Evolutionary conservation across 1,140 invertebrate species (phyloP).

Genomic region (Apis florea): DNA sequence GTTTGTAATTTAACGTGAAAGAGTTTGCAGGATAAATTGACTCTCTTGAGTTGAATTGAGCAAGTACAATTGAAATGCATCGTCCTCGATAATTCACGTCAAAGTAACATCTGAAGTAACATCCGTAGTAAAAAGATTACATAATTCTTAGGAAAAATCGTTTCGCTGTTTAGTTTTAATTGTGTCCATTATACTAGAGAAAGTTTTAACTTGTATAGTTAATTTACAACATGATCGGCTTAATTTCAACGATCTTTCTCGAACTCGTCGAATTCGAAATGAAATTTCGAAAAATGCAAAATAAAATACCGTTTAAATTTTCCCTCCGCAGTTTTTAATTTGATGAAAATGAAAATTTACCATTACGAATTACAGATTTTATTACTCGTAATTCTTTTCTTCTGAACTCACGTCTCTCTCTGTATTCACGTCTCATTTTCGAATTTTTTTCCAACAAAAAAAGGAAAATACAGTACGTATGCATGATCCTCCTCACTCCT

Average conservation of each 20-base stretch:
- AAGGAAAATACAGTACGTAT: no score
- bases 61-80: neutral
- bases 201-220: no score
- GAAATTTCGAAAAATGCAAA: neutral
- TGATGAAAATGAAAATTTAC: no score
- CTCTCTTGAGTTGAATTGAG: neutral
- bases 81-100: constrained; percentile 23
- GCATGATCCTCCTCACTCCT: no score
- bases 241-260: neutral
- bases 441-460: no score
- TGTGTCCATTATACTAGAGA: neutral
- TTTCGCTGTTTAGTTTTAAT: constrained; percentile 23
- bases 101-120: neutral
- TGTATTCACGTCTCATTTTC: no score
- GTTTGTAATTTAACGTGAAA: constrained; percentile 1
- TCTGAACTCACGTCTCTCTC: no score
- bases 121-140: constrained; percentile 25
- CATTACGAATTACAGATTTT: no score
- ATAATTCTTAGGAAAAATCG: constrained; percentile 19
- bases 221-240: neutral
- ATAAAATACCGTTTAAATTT: neutral
- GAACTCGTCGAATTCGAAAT: neutral
- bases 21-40: constrained; percentile 19
- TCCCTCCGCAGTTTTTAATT: no score
- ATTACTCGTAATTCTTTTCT: no score